phyloP scores from a whole-genome alignment of 2,113 vertebrate genomes.

The Guaruba guarouba region DNA sequence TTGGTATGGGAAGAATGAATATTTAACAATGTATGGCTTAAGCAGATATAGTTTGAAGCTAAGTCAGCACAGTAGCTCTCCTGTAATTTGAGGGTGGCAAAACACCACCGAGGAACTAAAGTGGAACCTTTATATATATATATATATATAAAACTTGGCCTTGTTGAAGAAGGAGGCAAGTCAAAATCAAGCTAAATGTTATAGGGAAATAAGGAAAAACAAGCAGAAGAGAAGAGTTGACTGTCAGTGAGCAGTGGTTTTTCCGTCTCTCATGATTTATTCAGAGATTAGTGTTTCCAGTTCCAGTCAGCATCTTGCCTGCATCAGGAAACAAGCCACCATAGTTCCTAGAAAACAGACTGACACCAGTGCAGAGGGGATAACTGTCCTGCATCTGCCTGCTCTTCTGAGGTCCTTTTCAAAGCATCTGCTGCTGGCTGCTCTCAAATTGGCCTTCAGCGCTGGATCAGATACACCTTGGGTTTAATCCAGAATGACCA shows the following conservation, averaged over 20 bases:
- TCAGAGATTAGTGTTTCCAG: not conserved
- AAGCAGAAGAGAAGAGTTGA: not conserved
- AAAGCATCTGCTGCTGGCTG: not conserved
- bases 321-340: not conserved
- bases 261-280: not conserved
- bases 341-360: not conserved
- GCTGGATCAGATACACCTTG: not conserved
- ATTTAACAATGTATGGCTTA: not conserved
- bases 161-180: not conserved
- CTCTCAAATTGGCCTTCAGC: not conserved
- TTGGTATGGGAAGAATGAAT: not conserved
- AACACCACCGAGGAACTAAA: not conserved
- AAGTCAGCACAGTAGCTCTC: not conserved
- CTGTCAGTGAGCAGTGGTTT: not conserved
- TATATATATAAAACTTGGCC: not conserved
- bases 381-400: not conserved
- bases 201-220: not conserved
- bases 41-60: not conserved
- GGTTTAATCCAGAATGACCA: not conserved
- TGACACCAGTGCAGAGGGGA: rapidly evolving
- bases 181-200: not conserved
- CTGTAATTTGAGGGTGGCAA: not conserved
- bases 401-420: not conserved
- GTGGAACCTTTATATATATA: not conserved
- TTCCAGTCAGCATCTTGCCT: not conserved